A percentile compares a stretch with the other conserved stretches of the same genome.
phyloP scores from a whole-genome alignment of 2,113 vertebrate genomes.

The Mastomys coucha region DNA sequence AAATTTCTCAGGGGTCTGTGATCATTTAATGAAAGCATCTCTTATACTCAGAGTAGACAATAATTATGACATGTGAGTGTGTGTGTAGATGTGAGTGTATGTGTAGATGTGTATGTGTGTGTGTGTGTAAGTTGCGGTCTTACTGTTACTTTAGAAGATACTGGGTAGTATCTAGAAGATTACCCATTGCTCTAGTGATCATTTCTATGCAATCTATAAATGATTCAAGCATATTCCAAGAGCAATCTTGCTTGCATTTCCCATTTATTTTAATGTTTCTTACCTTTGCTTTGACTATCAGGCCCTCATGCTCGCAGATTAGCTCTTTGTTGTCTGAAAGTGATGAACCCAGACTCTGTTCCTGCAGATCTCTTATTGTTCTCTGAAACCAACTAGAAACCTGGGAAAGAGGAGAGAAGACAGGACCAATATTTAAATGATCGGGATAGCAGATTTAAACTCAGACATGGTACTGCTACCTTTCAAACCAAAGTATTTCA shows the following conservation, averaged over 20 bases:
- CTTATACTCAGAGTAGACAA: not conserved
- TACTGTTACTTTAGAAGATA: slow-evolving; percentile 3
- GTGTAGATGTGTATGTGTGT: not conserved
- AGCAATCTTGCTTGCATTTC: not conserved
- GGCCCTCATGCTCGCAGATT: slow-evolving; percentile 87
- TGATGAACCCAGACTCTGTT: slow-evolving; percentile 88
- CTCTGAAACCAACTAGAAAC: slow-evolving; percentile 90
- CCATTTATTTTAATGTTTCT: slow-evolving; percentile 64
- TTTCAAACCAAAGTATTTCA: slow-evolving; percentile 15
- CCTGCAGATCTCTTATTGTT: slow-evolving; percentile 86
- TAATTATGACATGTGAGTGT: not conserved
- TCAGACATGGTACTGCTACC: not conserved
- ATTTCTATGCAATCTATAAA: slow-evolving; percentile 14
- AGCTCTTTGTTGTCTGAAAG: slow-evolving; percentile 91
- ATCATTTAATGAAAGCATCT: slow-evolving; percentile 42
- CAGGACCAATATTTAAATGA: not conserved
- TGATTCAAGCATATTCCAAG: not conserved
- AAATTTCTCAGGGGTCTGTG: not conserved
- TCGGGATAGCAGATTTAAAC: not conserved
- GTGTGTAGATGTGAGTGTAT: not conserved
- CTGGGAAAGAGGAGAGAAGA: slow-evolving; percentile 82
- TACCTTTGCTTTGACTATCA: slow-evolving; percentile 90
- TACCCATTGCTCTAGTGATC: not conserved
- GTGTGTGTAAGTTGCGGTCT: not conserved
- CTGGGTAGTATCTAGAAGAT: not conserved